Evolutionary conservation across 2,888 invertebrate genomes (phyloP), one percentile per base, ranked within the genome.

Genomic region (Chelonus formosanus): DNA sequence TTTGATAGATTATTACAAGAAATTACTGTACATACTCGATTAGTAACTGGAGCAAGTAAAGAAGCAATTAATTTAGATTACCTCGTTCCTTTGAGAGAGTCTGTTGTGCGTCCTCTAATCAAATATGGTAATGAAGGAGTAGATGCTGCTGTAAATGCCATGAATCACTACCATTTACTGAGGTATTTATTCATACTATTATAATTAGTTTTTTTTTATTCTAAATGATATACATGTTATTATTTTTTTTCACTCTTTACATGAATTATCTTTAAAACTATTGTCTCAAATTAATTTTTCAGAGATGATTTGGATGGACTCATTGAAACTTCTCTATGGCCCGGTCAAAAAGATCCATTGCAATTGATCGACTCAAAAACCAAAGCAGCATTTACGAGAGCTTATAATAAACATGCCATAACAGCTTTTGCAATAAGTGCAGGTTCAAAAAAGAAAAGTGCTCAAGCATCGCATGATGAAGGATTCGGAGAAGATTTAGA

Each of bases 271-370:
- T 20, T 20, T 2, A 20, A 20, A 20, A 20, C 20, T 20, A 20
- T 20, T 20, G 20, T 20, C 20, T 20, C 31, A 35, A 53, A 56
- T 7, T 56, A 36, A 36, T 45, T 5, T 31, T 45, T 36, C 4
- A 84, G 95, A 67, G 98, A 98, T 77, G 99, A 99, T 83, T 86
- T 97, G 75, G 97, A 98, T 71, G 92, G 92, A 7, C 85, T 99
- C 35, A 85, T 92, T 6, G 98, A 99, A 79, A 82, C 98, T 40
- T 90, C 93, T 0, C 83, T 90, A 45, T 98, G 97, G 97, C 91
- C 94, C 0, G 90, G 89, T 47, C 88, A 89, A 74, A 88, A 89
- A 73, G 93, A 96, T 83, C 91, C 92, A 0, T 90, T 93, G 86
- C 88, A 90, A 57, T 84, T 88, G 67, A 87, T 99, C 34, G 93